Percentiles rank a stretch among this genome's conserved stretches.
Evolutionary conservation across 2,888 invertebrate genomes (phyloP).

Genomic region (Ornithoptera priamus): DNA sequence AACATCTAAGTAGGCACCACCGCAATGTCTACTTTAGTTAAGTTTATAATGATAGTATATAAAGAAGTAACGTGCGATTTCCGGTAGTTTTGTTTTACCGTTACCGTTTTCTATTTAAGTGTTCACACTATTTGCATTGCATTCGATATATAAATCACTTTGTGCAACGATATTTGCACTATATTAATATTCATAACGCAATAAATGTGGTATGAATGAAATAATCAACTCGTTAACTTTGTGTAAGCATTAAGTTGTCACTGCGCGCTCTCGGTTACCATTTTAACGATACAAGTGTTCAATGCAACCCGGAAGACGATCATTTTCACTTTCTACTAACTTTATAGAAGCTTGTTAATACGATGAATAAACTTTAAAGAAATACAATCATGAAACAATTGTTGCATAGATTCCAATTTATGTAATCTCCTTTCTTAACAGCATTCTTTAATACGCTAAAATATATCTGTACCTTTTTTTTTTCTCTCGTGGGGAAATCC

Average conservation of each 20-base stretch:
- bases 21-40: no score
- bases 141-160: conserved; percentile 17
- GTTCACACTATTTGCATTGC: conserved; percentile 16
- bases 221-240: background rate
- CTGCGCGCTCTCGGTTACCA: conserved; percentile 3
- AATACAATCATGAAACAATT: no score
- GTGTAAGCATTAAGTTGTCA: conserved; percentile 9
- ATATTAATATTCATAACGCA: background rate
- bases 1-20: no score
- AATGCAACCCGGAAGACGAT: conserved; percentile 11
- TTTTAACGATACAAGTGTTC: conserved; percentile 15
- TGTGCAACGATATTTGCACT: background rate
- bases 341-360: background rate
- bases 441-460: no score
- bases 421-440: no score
- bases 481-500: no score
- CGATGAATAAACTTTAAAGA: background rate
- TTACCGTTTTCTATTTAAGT: background rate
- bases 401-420: no score
- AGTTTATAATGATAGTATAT: no score
- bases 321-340: conserved; percentile 25
- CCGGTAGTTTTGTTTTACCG: conserved; percentile 36
- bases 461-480: no score
- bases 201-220: conserved; percentile 6
- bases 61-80: conserved; percentile 33